A percentile compares a stretch with the other conserved stretches of the same genome.
phyloP scores from a whole-genome alignment of 2,888 invertebrate species.

The Apodemia duryi region DNA sequence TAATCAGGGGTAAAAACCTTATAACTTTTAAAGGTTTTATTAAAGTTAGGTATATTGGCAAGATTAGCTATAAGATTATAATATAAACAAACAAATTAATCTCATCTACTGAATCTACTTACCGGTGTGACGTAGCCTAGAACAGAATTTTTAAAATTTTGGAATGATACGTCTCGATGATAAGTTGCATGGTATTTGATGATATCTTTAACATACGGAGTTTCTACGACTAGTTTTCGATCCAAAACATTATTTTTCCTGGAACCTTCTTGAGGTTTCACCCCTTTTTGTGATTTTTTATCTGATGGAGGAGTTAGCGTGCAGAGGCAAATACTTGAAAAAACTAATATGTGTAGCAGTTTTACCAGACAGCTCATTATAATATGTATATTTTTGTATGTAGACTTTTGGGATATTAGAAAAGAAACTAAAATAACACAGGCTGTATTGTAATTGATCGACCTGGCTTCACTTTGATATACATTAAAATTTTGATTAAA shows the following conservation, averaged over 20 bases:
- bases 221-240: constrained; percentile 83
- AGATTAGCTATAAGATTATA: no score
- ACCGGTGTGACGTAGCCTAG: constrained; percentile 95
- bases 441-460: background rate
- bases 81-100: no score
- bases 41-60: no score
- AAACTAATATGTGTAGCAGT: constrained; percentile 51
- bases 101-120: constrained; percentile 33
- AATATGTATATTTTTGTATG: background rate
- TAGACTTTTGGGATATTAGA: no score
- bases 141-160: constrained; percentile 85
- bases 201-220: constrained; percentile 85
- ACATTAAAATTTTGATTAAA: background rate
- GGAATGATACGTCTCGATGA: constrained; percentile 82
- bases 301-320: constrained; percentile 70
- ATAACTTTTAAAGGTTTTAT: no score
- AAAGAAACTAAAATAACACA: background rate
- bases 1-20: no score
- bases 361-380: constrained; percentile 58
- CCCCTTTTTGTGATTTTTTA: constrained; percentile 65
- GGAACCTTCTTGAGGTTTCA: constrained; percentile 78
- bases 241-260: constrained; percentile 83
- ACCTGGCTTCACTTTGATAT: background rate
- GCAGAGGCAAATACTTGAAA: constrained; percentile 59
- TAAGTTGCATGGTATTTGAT: constrained; percentile 87